A percentile compares a stretch with the other conserved stretches of the same genome.
phyloP scores from a whole-genome alignment of 2,797 vertebrate species.

The Sebastes minor region DNA sequence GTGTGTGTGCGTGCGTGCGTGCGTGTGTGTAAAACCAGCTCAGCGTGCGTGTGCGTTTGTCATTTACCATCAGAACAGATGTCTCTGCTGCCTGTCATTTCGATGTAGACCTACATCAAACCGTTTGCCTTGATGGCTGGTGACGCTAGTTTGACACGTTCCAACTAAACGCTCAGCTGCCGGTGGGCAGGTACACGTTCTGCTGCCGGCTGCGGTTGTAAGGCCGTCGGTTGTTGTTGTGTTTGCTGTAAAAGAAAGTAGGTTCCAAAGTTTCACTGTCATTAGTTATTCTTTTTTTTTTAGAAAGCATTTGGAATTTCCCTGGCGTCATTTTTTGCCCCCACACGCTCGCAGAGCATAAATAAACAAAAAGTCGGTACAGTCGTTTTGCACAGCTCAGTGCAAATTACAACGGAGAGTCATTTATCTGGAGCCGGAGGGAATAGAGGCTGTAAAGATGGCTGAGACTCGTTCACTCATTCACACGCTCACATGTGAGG shows the following conservation, averaged over 20 bases:
- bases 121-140: slow-evolving; percentile 33
- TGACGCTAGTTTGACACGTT: slow-evolving; percentile 54
- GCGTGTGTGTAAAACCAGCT: not conserved
- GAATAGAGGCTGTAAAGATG: slow-evolving; percentile 57
- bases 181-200: not conserved
- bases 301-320: slow-evolving; percentile 60
- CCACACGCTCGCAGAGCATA: slow-evolving; percentile 45
- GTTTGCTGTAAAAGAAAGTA: slow-evolving; percentile 27
- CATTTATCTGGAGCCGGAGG: slow-evolving; percentile 66
- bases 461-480: slow-evolving; percentile 48
- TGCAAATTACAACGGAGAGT: slow-evolving; percentile 64
- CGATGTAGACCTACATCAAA: slow-evolving; percentile 48
- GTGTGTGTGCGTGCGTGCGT: not conserved
- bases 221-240: not conserved
- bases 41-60: slow-evolving; percentile 2
- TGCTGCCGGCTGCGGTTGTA: not conserved
- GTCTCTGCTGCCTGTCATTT: slow-evolving; percentile 60
- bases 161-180: slow-evolving; percentile 34
- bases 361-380: slow-evolving; percentile 60
- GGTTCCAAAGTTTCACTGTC: slow-evolving; percentile 52
- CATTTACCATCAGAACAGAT: slow-evolving; percentile 49
- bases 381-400: slow-evolving; percentile 68
- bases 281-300: slow-evolving; percentile 42
- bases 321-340: slow-evolving; percentile 48
- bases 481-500: slow-evolving; percentile 37